These are phyloP conservation scores for Drosophila serrata DNA, from an alignment of 1,140 invertebrate species.

Conservation along the genomic window DNA sequence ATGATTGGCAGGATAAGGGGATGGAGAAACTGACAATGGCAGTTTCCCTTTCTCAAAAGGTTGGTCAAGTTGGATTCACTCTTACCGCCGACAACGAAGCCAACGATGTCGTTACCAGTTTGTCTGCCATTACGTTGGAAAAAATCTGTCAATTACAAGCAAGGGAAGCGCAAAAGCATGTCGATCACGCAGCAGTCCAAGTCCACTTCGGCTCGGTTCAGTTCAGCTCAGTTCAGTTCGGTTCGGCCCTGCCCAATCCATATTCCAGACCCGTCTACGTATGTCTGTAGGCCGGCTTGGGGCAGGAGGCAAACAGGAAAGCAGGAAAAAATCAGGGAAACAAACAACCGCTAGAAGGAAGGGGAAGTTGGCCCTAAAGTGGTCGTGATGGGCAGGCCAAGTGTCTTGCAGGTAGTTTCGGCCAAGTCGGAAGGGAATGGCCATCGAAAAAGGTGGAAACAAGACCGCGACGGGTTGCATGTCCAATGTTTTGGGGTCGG, in stretches of 20 bases:
- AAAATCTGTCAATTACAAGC: conserved; percentile 78
- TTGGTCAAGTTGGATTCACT: conserved; percentile 30
- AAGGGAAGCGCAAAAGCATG: conserved; percentile 78
- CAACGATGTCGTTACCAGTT: conserved; percentile 67
- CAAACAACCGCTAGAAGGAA: conserved; percentile 33
- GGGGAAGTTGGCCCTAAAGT: conserved; percentile 11
- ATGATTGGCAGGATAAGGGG: conserved; percentile 32
- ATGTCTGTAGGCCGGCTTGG: conserved; percentile 2
- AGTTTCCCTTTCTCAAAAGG: conserved; percentile 25
- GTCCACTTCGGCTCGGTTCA: conserved; percentile 19
- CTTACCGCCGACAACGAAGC: conserved; percentile 29
- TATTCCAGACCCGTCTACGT: conserved; percentile 11
- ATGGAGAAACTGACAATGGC: conserved; percentile 2
- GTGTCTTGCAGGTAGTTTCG: conserved; percentile 18
- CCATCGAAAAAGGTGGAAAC: conserved; percentile 19
- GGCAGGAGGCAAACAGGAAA: conserved; percentile 17
- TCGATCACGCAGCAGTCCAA: conserved; percentile 53
- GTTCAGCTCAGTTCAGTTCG: conserved; percentile 19
- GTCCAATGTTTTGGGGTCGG: conserved; percentile 19
- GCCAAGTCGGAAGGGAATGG: neutral
- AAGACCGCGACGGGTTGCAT: conserved; percentile 49
- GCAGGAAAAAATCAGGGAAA: conserved; percentile 20
- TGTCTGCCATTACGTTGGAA: conserved; percentile 68
- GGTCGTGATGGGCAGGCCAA: conserved; percentile 28
- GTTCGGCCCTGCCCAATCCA: conserved; percentile 12